A percentile compares a stretch with the other conserved stretches of the same genome.
Conservation (phyloP, 2,888 invertebrate species). For the Deroplatys truncata region DNA sequence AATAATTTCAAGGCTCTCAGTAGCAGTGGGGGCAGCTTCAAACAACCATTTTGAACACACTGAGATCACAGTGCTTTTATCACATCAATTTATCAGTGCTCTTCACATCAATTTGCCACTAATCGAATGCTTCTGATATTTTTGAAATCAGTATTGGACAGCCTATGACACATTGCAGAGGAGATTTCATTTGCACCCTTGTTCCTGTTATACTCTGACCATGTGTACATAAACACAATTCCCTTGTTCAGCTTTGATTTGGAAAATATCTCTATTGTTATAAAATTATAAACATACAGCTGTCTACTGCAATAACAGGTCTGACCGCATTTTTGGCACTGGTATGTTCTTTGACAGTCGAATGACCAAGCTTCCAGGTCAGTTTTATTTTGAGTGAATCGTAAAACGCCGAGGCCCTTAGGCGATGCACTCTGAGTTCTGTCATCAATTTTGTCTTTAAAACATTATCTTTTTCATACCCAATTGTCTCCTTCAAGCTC, state of each 20-base stretch:
- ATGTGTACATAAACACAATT: constrained; percentile 39
- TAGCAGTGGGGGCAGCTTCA: too few species aligned
- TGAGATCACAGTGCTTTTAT: too few species aligned
- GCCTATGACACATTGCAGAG: neutral
- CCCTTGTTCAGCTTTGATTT: constrained; percentile 38
- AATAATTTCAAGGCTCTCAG: neutral
- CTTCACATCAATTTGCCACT: neutral
- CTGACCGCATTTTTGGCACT: constrained; percentile 37
- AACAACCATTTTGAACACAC: neutral
- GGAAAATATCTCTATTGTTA: neutral
- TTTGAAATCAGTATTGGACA: neutral
- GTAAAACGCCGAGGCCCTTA: constrained; percentile 32
- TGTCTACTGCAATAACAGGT: constrained; percentile 37
- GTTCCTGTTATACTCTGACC: constrained; percentile 27
- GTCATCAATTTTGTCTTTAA: too few species aligned
- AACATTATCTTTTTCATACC: too few species aligned
- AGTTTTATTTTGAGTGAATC: constrained; percentile 26
- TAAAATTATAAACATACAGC: neutral
- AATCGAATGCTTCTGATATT: too few species aligned
- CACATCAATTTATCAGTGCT: too few species aligned
- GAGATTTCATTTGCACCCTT: constrained; percentile 38
- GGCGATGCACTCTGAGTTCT: too few species aligned
- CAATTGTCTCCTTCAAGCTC: too few species aligned
- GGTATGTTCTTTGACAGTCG: constrained; percentile 38
- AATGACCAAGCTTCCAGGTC: constrained; percentile 34